A percentile compares a stretch with the other conserved stretches of the same genome.
These are phyloP conservation scores for Rhinoderma darwinii DNA, from an alignment of 2,113 vertebrate species.

Conservation along the genomic window DNA sequence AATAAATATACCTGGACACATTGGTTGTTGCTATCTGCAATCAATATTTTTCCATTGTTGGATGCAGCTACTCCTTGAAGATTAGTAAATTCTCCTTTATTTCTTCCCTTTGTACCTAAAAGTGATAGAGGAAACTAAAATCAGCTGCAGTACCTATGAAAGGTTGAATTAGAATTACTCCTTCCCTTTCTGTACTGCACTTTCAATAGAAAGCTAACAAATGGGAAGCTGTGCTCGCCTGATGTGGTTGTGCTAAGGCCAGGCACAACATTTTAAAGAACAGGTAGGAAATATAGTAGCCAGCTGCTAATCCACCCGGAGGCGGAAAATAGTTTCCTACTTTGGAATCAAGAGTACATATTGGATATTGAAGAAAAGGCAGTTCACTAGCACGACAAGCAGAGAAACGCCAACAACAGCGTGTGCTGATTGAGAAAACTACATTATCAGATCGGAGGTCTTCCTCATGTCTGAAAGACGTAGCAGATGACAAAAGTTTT, in stretches of 20 bases:
- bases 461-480: too few relatives aligned
- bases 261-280: not conserved
- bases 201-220: not conserved
- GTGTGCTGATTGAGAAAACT: too few relatives aligned
- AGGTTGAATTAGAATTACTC: not conserved
- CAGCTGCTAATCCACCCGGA: not conserved
- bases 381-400: too few relatives aligned
- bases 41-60: slow-evolving; percentile 88
- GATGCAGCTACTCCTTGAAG: slow-evolving; percentile 95
- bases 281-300: not conserved
- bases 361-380: too few relatives aligned
- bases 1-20: slow-evolving; percentile 88
- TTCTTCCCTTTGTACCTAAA: slow-evolving; percentile 96
- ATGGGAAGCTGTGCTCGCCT: not conserved
- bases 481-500: too few relatives aligned
- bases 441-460: too few relatives aligned
- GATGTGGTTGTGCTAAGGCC: not conserved
- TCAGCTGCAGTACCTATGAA: not conserved
- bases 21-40: slow-evolving; percentile 98
- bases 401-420: too few relatives aligned
- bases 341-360: too few relatives aligned
- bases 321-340: too few relatives aligned
- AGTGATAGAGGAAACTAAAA: not conserved
- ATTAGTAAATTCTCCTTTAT: slow-evolving; percentile 98
- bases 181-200: not conserved